Evolutionary conservation across 1,140 invertebrate genomes (phyloP), one percentile per base, ranked within the genome.

Genomic region (Phymastichus coffea): DNA sequence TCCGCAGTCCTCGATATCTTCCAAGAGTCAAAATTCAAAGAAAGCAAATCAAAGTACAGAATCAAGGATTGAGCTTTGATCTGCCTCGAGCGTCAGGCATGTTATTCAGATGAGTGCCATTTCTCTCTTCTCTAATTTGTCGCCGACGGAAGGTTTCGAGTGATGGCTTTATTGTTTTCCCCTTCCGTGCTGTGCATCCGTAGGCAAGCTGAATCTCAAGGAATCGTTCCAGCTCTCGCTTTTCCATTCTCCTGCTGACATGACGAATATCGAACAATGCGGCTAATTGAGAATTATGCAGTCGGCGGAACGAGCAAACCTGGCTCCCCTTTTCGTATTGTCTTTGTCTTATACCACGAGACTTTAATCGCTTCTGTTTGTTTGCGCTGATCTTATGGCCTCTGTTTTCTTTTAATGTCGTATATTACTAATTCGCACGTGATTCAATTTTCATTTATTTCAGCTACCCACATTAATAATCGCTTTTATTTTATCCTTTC

Each of bases 271-370:
- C 23, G 25, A 23, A 47, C 44, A 47, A 47, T 47, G 44, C 22
- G 41, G 17, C 44, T 47, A 47, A 47, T 47, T 47, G 44, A 47
- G 25, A 47, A 47, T 47, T 47, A 47, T 47, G 44, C 25, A 47
- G 26, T 15, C 44, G 23, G n/a, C 1, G 25, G 10, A 25, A 44
- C 22, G 4, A 47, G 23, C 2, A n/a, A 14, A 46, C 2, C 7
- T 20, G 23, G n/a, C n/a, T n/a, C n/a, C n/a, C n/a, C n/a, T n/a
- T n/a, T n/a, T n/a, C n/a, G n/a, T n/a, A n/a, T n/a, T n/a, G n/a
- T n/a, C n/a, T 23, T 46, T 46, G 22, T 20, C 23, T 46, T 26
- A n/a, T n/a, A 10, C n/a, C 20, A 14, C 25, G 23, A 47, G 25
- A 23, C 28, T 19, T 23, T 28, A 47, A 44, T 28, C 15, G 43